phyloP scores from a whole-genome alignment of 2,888 invertebrate species.

The Drosophila barbarae region DNA sequence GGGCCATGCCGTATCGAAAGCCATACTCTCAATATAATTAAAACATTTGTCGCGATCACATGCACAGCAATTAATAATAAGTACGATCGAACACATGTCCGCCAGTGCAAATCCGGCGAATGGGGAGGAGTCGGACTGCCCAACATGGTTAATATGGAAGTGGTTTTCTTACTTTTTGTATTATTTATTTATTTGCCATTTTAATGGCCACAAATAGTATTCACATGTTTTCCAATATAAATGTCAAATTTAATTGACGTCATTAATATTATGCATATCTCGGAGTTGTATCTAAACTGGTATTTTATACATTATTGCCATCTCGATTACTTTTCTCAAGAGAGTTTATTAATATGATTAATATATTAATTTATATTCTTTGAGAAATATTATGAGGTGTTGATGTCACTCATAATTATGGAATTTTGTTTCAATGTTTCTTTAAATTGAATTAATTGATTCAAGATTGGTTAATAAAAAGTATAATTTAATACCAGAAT shows the following conservation, averaged over 20 bases:
- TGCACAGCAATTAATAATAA: conserved; percentile 31
- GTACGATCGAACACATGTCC: conserved; percentile 29
- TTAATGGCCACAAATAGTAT: not conserved
- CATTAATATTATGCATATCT: conserved; percentile 11
- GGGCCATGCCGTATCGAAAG: conserved; percentile 42
- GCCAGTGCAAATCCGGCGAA: conserved; percentile 7
- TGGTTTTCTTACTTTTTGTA: conserved; percentile 1
- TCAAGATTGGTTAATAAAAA: not conserved
- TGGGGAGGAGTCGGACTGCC: conserved; percentile 5
- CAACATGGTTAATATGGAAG: not conserved
- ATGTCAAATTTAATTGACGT: conserved; percentile 14
- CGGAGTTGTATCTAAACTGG: conserved; percentile 9
- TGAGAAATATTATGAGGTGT: not conserved
- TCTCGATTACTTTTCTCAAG: not conserved
- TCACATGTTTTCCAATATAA: conserved; percentile 9
- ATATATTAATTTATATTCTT: conserved; percentile 5
- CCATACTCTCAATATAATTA: conserved; percentile 45
- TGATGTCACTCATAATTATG: conserved; percentile 1
- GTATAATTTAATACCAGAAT: not conserved
- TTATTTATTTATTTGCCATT: not conserved
- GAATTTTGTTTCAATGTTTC: too few species aligned
- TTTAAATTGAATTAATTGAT: not conserved
- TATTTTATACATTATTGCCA: conserved; percentile 4
- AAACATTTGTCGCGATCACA: conserved; percentile 40
- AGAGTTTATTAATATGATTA: conserved; percentile 6